Evolutionary conservation across 2,888 invertebrate genomes (phyloP).

Genomic region (Myopa tessellatipennis): DNA sequence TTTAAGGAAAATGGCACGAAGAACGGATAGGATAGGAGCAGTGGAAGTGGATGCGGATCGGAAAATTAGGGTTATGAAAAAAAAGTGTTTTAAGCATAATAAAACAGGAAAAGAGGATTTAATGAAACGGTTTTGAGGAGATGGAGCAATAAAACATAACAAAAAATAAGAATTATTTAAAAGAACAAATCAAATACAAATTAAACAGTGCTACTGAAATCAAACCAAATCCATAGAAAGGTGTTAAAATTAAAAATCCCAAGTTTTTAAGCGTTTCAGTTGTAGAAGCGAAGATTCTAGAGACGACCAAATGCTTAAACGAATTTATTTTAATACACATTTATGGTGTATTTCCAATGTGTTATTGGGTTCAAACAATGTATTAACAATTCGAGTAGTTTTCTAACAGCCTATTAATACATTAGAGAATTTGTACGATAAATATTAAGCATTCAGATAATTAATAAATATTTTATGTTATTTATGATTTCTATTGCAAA

Average conservation of each 20-base stretch:
- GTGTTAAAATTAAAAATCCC: slow-evolving; percentile 6
- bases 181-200: slow-evolving; percentile 35
- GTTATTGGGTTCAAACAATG: neutral
- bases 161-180: slow-evolving; percentile 37
- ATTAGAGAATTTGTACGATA: neutral
- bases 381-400: neutral
- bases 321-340: neutral
- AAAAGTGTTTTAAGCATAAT: slow-evolving; percentile 27
- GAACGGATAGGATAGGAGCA: slow-evolving; percentile 31
- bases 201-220: slow-evolving; percentile 33
- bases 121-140: slow-evolving; percentile 32
- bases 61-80: slow-evolving; percentile 39
- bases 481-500: too few relatives aligned
- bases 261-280: slow-evolving; percentile 10
- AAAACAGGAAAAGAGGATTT: slow-evolving; percentile 25
- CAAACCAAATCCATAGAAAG: slow-evolving; percentile 9
- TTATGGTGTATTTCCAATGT: neutral
- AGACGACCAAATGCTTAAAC: neutral
- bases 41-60: slow-evolving; percentile 29
- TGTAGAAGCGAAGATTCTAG: neutral
- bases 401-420: neutral
- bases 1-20: slow-evolving; percentile 51
- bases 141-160: slow-evolving; percentile 36
- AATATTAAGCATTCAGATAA: neutral
- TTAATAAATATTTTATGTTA: neutral